A percentile compares a stretch with the other conserved stretches of the same genome.
phyloP scores from a whole-genome alignment of 2,888 invertebrate species.

The Ophioninae sp. region DNA sequence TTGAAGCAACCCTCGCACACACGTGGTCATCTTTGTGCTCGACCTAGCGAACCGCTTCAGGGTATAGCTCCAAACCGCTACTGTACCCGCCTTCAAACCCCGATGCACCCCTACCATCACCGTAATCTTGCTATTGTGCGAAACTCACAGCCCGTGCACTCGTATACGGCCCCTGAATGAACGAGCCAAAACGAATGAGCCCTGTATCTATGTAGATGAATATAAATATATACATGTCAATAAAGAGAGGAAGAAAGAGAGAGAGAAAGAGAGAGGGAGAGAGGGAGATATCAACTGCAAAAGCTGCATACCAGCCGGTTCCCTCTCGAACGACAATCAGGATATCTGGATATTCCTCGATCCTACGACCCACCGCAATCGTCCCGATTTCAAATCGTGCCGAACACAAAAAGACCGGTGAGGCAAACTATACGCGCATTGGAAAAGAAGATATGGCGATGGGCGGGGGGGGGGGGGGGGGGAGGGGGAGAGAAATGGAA shows the following conservation, averaged over 20 bases:
- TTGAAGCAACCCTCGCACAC: constrained; percentile 34
- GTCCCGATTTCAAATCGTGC: constrained; percentile 35
- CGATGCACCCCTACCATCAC: constrained; percentile 28
- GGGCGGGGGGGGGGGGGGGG: neutral
- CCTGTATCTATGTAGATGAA: neutral
- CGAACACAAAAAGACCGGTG: constrained; percentile 14
- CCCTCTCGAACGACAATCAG: constrained; percentile 45
- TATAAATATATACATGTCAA: neutral
- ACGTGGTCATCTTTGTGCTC: constrained; percentile 70
- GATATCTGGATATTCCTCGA: constrained; percentile 39
- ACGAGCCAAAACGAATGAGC: constrained; percentile 53
- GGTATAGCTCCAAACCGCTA: constrained; percentile 12
- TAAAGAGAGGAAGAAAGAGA: neutral
- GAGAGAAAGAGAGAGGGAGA: neutral
- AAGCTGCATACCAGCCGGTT: constrained; percentile 15
- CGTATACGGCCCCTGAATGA: constrained; percentile 65
- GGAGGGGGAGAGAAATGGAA: constrained; percentile 1
- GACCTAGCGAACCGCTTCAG: constrained; percentile 68
- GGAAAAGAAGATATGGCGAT: neutral
- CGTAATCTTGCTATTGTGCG: constrained; percentile 73
- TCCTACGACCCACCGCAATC: constrained; percentile 40
- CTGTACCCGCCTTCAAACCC: neutral
- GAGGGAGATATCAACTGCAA: constrained; percentile 23
- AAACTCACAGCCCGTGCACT: constrained; percentile 69
- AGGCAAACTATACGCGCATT: neutral